Conservation (phyloP, 2,797 vertebrate genomes). For the Syngnathus acus region DNA sequence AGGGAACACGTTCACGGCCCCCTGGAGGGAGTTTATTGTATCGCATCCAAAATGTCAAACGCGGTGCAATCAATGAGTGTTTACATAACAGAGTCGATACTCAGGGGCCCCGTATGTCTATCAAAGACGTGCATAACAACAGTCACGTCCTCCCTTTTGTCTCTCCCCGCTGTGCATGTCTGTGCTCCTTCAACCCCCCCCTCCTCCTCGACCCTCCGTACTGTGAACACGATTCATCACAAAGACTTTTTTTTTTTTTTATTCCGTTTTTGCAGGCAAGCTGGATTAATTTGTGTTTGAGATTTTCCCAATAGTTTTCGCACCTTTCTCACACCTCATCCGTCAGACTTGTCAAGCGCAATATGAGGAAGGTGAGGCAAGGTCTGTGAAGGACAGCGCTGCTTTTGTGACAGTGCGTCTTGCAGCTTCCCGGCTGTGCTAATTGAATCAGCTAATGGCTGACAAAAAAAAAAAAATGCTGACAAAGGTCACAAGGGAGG, state of each 20-base stretch:
- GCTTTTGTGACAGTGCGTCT: not conserved
- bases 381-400: not conserved
- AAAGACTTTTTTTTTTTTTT: not conserved
- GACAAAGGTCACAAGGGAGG: not conserved
- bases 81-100: slow-evolving; percentile 70
- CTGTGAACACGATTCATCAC: slow-evolving; percentile 10
- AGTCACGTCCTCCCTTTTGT: not conserved
- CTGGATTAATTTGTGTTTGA: not conserved
- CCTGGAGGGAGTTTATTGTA: slow-evolving; percentile 61
- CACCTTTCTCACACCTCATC: slow-evolving; percentile 1
- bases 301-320: not conserved
- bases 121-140: not conserved
- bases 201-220: not conserved
- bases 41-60: slow-evolving; percentile 65
- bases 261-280: not conserved
- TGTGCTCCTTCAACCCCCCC: not conserved
- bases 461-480: not conserved
- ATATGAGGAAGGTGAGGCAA: not conserved
- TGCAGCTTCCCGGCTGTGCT: not conserved
- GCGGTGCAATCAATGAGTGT: slow-evolving; percentile 65
- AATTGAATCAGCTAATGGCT: not conserved
- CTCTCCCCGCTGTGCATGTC: not conserved
- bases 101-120: slow-evolving; percentile 34
- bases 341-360: not conserved
- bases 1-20: slow-evolving; percentile 8